Evolutionary conservation across 2,888 invertebrate genomes (phyloP).

Genomic region (Phyto melanocephala): DNA sequence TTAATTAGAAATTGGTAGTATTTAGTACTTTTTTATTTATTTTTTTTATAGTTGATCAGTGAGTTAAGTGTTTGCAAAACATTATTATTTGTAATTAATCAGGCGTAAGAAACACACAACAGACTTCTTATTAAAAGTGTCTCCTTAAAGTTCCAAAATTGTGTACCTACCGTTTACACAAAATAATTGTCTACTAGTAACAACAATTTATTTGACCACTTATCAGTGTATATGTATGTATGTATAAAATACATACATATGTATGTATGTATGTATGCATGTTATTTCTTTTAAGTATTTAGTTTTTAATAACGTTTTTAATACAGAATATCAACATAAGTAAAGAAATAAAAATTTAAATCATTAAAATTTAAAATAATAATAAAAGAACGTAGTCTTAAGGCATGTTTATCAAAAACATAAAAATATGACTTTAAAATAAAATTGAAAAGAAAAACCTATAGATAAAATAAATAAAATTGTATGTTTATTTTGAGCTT

Average conservation of each 20-base stretch:
- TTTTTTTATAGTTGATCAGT: too few species aligned
- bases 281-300: slow-evolving; percentile 18
- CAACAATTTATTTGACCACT: slow-evolving; percentile 18
- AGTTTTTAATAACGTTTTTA: slow-evolving; percentile 22
- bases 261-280: slow-evolving; percentile 2
- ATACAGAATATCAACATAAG: slow-evolving; percentile 9
- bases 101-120: too few species aligned
- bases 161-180: neutral
- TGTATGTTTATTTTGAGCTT: slow-evolving; percentile 34
- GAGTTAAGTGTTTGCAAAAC: too few species aligned
- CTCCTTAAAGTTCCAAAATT: neutral
- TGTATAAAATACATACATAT: slow-evolving; percentile 13
- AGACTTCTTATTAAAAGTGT: too few species aligned
- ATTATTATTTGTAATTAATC: too few species aligned
- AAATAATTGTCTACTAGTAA: neutral
- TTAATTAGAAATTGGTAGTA: too few species aligned
- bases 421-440: slow-evolving; percentile 29
- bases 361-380: neutral
- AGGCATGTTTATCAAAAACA: slow-evolving; percentile 53
- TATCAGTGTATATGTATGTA: slow-evolving; percentile 3
- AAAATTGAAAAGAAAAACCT: neutral
- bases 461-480: neutral
- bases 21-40: too few species aligned
- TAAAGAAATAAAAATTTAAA: neutral
- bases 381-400: slow-evolving; percentile 26